Percentiles rank a stretch among this genome's conserved stretches.
Conservation (phyloP, 2,113 vertebrate species). For the Campylomormyrus numenius region DNA sequence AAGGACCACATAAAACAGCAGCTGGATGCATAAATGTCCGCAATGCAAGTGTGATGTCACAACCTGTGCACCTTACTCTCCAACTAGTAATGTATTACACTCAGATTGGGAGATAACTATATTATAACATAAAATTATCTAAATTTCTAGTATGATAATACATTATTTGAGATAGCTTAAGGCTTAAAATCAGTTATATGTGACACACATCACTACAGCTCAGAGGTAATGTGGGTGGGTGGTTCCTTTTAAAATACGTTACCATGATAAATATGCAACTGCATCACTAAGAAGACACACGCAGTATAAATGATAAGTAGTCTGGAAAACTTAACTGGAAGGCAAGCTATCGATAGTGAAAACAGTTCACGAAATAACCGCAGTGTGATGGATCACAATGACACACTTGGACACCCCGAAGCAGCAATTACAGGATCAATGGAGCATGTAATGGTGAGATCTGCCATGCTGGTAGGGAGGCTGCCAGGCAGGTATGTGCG, state of each 20-base stretch:
- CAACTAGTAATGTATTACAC: not conserved
- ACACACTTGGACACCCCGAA: constrained; percentile 8
- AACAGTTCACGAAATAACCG: not conserved
- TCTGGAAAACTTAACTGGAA: not conserved
- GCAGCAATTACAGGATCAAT: constrained; percentile 12
- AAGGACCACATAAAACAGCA: not conserved
- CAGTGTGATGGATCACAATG: not conserved
- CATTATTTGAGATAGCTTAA: not conserved
- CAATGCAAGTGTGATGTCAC: not conserved
- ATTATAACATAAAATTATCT: not conserved
- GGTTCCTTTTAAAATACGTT: not conserved
- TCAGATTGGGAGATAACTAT: not conserved
- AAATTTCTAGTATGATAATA: not conserved
- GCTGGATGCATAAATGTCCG: not conserved
- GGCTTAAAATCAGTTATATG: not conserved
- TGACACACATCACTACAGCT: not conserved
- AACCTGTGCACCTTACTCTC: not conserved
- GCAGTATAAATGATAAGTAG: not conserved
- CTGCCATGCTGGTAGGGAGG: not conserved
- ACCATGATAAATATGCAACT: not conserved
- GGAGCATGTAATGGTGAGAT: constrained; percentile 11
- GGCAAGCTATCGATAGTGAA: not conserved
- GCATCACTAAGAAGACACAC: not conserved
- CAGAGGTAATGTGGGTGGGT: not conserved
- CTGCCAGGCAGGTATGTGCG: not conserved